Base-by-base conservation (phyloP, 1,140 invertebrate species). In the Penaeus chinensis region DNA sequence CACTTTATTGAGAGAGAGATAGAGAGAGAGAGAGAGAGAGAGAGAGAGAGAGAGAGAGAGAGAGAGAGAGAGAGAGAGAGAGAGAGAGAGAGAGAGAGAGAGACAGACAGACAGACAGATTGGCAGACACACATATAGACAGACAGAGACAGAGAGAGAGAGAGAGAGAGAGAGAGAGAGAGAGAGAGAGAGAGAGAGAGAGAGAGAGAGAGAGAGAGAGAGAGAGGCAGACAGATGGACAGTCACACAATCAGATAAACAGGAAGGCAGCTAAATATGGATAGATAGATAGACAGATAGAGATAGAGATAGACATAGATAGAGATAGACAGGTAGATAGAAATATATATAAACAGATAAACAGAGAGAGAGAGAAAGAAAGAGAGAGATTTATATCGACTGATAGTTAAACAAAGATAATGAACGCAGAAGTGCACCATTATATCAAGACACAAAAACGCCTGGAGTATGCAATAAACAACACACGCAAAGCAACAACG, bases 111-210 rank as follows among this genome's bases (percentile, higher is more conserved):
- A 60, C 11, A 80, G 18, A 80, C 27, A 24, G 22, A 78, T 13
- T 37, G 22, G 10, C 27, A 47, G 11, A 78, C 11, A 78, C 7
- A 78, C n/a, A 78, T 37, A 78, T 7, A 20, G n/a, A 37, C 3
- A 37, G 54, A 7, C 54, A 60, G 20, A 20, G 16, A 62, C 0
- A 24, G 3, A 32, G 60, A 24, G 16, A 24, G 60, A 22, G 60
- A 62, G 60, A 22, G 27, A 81, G 79, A 10, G 54, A 54, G 22
- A 60, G 60, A 22, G 37, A 20, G 24, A n/a, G 24, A 16, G 24
- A n/a, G 24, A 42, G 54, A n/a, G 74, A 47, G 37, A 78, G 76
- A 78, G 76, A 78, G 76, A 78, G 76, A 78, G 76, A 78, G 74
- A 77, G 74, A 77, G 76, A 78, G 76, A 78, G 76, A 78, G 76